Base-by-base conservation (phyloP, 1,140 invertebrate species). In the Anastrepha obliqua region DNA sequence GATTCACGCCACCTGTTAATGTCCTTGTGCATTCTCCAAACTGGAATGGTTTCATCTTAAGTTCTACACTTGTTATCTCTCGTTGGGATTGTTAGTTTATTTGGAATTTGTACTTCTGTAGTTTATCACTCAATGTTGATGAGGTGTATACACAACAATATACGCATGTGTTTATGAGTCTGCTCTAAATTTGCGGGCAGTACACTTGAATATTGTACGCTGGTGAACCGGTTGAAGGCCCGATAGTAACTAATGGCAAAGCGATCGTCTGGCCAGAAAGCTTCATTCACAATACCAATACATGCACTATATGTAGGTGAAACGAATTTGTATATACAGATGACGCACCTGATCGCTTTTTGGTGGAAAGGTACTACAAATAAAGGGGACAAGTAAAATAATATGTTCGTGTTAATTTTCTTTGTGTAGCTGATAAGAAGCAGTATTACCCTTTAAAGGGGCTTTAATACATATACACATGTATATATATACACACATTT, bases 1-100 rank as follows among this genome's bases (percentile, higher is more conserved):
- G 93, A 92, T 97, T 97, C 8, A 93, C 89, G 70, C 89, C 90
- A 85, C 89, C 89, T 59, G 90, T 88, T 65, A 93, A 87, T 67
- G 90, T 87, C 87, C 90, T 92, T 11, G 90, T 64, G 86, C 89
- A 92, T 64, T 92, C 92, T 67, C 87, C 89, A 62, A 89, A 90
- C 20, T 70, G 67, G 74, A 86, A 86, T 85, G 81, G 87, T 88
- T 59, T 86, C 81, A 86, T 88, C 15, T 86, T 88, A n/a, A 62
- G 3, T 47, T 6, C 42, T 65, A 44, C 39, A 74, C 67, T 74
- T 39, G 17, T 39, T 74, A 67, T 29, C 29, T 86, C 11, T 59
- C 47, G 44, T n/a, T 70, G 64, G 55, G 44, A 5, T 86, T 5
- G 8, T 62, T 29, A 13, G 17, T 20, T 86, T 62, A 20, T 62